Evolutionary conservation across 2,888 invertebrate genomes (phyloP), one percentile per base, ranked within the genome.

Genomic region (Germaria angustata): DNA sequence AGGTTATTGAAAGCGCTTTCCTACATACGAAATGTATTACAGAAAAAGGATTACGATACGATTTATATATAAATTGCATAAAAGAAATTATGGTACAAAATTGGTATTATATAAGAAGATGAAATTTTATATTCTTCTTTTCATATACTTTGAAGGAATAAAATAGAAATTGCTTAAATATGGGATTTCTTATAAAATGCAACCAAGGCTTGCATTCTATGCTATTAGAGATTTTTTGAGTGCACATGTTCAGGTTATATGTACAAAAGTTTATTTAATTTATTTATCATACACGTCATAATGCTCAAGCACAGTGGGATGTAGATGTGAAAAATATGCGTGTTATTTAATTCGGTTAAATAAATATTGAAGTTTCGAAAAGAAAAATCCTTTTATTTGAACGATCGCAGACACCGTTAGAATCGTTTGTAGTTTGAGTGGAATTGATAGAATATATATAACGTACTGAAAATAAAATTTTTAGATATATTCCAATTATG

Each of bases 1-100:
- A 59, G 79, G 79, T 68, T 80, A 68, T 66, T 44, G 49, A 22
- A 57, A 65, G 17, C 49, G 7, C 13, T 49, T 57, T 15, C 13
- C 28, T 65, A 20, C 2, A 32, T 8, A 49, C 0, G 36, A 41
- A 44, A 20, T 8, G 22, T 8, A 46, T n/a, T 36, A 17, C 24
- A 32, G 13, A 49, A 22, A 39, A 17, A 57, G 32, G 79, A 65
- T 66, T 79, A 72, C 46, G 13, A 8, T 41, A 20, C 11, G 51
- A 59, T 39, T 73, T 53, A 11, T 73, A 41, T 20, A 24, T 24
- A 75, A 24, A 15, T 75, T 44, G 53, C 44, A 34, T 44, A 51
- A 39, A 49, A 13, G 20, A 55, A 63, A 69, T 69, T 57, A 44
- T 69, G 34, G 44, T 17, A 51, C 17, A 32, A 73, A 63, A 53